Evolutionary conservation across 2,888 invertebrate species (phyloP).

Genomic region (Pharmacophagus antenor): DNA sequence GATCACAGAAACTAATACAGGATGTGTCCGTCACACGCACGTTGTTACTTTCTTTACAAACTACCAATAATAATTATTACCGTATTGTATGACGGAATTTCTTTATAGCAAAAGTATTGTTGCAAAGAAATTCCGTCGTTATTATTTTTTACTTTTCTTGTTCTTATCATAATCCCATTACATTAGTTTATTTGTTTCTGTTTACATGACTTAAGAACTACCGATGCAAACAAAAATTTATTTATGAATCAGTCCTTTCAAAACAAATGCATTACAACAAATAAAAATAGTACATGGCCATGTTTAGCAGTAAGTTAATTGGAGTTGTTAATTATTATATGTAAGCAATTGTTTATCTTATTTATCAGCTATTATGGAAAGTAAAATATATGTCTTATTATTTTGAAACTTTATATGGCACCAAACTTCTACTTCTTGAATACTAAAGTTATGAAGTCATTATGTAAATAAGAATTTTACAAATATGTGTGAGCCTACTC

Average conservation of each 20-base stretch:
- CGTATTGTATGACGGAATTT: too few relatives aligned
- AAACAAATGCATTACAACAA: too few relatives aligned
- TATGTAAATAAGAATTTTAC: neutral
- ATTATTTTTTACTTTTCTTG: neutral
- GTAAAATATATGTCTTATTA: neutral
- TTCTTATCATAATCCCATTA: neutral
- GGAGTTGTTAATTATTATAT: too few relatives aligned
- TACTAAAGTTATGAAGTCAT: slow-evolving; percentile 1
- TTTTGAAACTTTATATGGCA: neutral
- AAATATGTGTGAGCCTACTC: neutral
- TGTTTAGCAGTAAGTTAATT: too few relatives aligned
- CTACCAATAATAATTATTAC: too few relatives aligned
- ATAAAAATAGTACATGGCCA: too few relatives aligned
- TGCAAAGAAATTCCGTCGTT: neutral
- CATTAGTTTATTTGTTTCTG: too few relatives aligned
- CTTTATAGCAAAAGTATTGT: neutral
- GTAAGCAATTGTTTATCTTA: too few relatives aligned
- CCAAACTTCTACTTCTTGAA: neutral
- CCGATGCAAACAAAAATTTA: too few relatives aligned
- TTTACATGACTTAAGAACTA: too few relatives aligned
- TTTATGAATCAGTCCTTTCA: too few relatives aligned
- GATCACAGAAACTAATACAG: slow-evolving; percentile 35
- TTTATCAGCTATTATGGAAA: too few relatives aligned
- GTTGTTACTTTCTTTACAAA: neutral
- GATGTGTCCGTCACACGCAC: slow-evolving; percentile 36